phyloP scores from a whole-genome alignment of 2,888 invertebrate genomes.

The Himalopsyche japonica region DNA sequence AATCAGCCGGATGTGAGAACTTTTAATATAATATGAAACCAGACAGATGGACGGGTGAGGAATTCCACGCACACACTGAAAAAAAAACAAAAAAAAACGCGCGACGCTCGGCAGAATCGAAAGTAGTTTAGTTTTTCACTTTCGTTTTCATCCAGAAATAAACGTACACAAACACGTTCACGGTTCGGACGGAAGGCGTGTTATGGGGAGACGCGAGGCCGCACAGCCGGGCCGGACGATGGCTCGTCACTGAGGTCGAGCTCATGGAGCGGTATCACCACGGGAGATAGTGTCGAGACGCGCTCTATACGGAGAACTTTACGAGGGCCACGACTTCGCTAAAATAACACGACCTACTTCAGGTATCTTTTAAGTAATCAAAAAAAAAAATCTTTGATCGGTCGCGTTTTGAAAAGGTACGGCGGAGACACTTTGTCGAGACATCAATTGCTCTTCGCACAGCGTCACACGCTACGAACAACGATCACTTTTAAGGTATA shows the following conservation, averaged over 20 bases:
- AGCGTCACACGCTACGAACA: too few species aligned
- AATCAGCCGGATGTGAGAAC: neutral
- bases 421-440: neutral
- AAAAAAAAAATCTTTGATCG: neutral
- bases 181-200: neutral
- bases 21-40: neutral
- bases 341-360: neutral
- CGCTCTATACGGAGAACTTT: neutral
- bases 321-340: neutral
- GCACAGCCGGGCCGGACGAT: neutral
- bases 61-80: neutral
- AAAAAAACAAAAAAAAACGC: neutral
- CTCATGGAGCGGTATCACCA: neutral
- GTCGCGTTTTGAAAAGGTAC: neutral
- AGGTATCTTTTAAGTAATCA: neutral
- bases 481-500: too few species aligned
- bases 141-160: constrained; percentile 28
- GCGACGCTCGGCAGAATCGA: constrained; percentile 9
- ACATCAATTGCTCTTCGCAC: too few species aligned
- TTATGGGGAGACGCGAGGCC: neutral
- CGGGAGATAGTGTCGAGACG: neutral
- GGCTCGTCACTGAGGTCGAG: neutral
- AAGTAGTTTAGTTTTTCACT: constrained; percentile 30
- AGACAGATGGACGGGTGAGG: neutral
- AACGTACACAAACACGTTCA: constrained; percentile 5